These are phyloP conservation scores for Pocillopora damicornis DNA, from an alignment of 64 coral and sea anemone species.

Conservation along the genomic window DNA sequence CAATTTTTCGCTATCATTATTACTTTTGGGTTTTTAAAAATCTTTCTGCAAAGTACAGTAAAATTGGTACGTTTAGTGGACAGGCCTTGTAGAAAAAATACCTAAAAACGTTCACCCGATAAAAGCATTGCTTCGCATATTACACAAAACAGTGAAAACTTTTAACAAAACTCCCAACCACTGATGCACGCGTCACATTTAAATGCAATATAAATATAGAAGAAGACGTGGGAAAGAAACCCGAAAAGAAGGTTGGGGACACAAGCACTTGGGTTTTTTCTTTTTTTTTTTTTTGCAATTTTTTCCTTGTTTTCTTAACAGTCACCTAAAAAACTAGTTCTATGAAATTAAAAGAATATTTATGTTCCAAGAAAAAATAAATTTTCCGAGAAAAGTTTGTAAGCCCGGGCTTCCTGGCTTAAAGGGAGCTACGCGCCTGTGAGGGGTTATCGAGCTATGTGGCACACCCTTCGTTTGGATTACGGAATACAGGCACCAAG, in stretches of 20 bases:
- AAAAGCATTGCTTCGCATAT: conserved; percentile 2
- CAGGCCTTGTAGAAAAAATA: conserved; percentile 1
- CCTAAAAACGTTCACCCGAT: background rate
- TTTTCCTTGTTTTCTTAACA: background rate
- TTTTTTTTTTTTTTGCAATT: background rate
- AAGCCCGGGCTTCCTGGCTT: background rate
- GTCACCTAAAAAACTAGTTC: background rate
- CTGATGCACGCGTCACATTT: background rate
- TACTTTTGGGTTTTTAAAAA: background rate
- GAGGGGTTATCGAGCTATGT: conserved; percentile 30
- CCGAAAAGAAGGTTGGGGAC: background rate
- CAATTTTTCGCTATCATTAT: background rate
- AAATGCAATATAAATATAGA: background rate
- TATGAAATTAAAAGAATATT: background rate
- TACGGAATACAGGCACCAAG: conserved; percentile 46
- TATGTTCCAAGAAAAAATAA: conserved; percentile 2
- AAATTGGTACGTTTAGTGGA: conserved; percentile 1
- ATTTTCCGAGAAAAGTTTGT: conserved; percentile 6
- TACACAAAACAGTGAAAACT: background rate
- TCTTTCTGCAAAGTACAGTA: conserved; percentile 1
- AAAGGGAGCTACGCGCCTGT: background rate
- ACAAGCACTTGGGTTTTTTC: background rate
- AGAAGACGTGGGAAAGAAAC: conserved; percentile 3
- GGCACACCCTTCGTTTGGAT: conserved; percentile 2
- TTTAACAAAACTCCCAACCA: conserved; percentile 5